These are phyloP conservation scores for Chrysotoxum bicinctum DNA, from an alignment of 2,888 invertebrate genomes.

Conservation along the genomic window DNA sequence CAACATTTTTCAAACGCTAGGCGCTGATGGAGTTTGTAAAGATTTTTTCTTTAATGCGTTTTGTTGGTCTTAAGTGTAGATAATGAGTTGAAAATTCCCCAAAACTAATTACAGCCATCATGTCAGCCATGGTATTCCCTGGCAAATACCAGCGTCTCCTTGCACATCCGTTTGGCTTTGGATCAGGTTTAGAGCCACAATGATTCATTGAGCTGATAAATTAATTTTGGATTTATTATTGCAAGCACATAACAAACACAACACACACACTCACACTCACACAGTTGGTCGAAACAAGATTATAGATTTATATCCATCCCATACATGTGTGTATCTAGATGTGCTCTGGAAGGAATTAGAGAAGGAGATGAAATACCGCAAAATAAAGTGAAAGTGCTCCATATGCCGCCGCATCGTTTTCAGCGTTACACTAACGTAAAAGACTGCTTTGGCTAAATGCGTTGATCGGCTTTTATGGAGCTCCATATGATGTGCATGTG, in stretches of 20 bases:
- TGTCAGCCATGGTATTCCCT: slow-evolving; percentile 51
- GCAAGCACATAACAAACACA: slow-evolving; percentile 15
- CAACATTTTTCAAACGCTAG: slow-evolving; percentile 22
- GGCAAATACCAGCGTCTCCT: slow-evolving; percentile 42
- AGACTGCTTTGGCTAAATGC: slow-evolving; percentile 35
- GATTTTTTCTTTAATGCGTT: slow-evolving; percentile 17
- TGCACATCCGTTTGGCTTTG: slow-evolving; percentile 67
- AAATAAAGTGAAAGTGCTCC: slow-evolving; percentile 72
- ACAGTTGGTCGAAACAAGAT: slow-evolving; percentile 49
- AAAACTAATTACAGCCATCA: slow-evolving; percentile 37
- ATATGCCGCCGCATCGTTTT: slow-evolving; percentile 63
- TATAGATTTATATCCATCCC: slow-evolving; percentile 53
- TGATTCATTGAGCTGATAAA: slow-evolving; percentile 67
- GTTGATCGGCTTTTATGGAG: slow-evolving; percentile 63
- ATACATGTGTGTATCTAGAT: not conserved
- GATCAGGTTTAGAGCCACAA: slow-evolving; percentile 36
- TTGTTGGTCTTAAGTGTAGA: slow-evolving; percentile 13
- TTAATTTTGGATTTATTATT: slow-evolving; percentile 68
- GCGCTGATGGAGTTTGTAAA: not conserved
- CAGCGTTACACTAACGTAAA: slow-evolving; percentile 56
- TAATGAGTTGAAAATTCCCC: slow-evolving; percentile 35
- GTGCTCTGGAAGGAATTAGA: slow-evolving; percentile 49
- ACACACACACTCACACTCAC: not conserved
- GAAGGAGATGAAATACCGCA: slow-evolving; percentile 69
- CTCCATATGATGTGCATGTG: slow-evolving; percentile 5